A percentile compares a stretch with the other conserved stretches of the same genome.
These are phyloP conservation scores for Latrodectus geometricus DNA, from an alignment of 1,140 invertebrate species.

Conservation along the genomic window DNA sequence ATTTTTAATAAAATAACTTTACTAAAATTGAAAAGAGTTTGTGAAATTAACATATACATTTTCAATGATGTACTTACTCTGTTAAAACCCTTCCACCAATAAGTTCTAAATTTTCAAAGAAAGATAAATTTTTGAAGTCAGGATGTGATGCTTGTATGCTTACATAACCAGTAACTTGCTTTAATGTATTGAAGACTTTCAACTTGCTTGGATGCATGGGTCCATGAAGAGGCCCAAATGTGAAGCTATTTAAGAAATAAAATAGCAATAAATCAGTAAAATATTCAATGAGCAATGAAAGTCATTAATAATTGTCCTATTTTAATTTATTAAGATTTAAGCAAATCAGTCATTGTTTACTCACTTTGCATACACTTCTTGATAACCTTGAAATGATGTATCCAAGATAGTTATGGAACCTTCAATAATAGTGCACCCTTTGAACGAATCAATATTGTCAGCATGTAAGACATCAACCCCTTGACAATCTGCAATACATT, in stretches of 20 bases:
- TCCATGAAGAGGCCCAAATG: slow-evolving; percentile 80
- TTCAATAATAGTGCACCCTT: slow-evolving; percentile 94
- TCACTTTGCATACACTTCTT: slow-evolving; percentile 77
- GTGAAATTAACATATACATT: too few species aligned
- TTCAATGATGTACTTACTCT: slow-evolving; percentile 72
- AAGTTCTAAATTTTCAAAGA: slow-evolving; percentile 90
- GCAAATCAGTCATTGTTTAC: slow-evolving; percentile 17
- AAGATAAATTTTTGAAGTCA: slow-evolving; percentile 90
- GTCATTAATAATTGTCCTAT: too few species aligned
- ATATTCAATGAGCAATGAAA: too few species aligned
- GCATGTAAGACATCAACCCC: slow-evolving; percentile 78
- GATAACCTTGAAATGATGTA: slow-evolving; percentile 88
- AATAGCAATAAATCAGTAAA: not conserved
- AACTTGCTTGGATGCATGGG: slow-evolving; percentile 87
- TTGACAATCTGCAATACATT: slow-evolving; percentile 65
- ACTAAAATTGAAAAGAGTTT: too few species aligned
- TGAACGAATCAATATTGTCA: slow-evolving; percentile 89
- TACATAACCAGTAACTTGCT: slow-evolving; percentile 92
- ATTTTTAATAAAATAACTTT: too few species aligned
- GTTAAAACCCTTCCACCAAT: slow-evolving; percentile 90
- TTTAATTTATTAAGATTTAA: not conserved
- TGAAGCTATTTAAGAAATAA: slow-evolving; percentile 74
- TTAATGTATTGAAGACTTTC: slow-evolving; percentile 90
- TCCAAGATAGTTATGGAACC: slow-evolving; percentile 92
- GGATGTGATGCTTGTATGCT: slow-evolving; percentile 89